Base-by-base conservation (phyloP, 2,888 invertebrate genomes). In the Poecilus cupreus region DNA sequence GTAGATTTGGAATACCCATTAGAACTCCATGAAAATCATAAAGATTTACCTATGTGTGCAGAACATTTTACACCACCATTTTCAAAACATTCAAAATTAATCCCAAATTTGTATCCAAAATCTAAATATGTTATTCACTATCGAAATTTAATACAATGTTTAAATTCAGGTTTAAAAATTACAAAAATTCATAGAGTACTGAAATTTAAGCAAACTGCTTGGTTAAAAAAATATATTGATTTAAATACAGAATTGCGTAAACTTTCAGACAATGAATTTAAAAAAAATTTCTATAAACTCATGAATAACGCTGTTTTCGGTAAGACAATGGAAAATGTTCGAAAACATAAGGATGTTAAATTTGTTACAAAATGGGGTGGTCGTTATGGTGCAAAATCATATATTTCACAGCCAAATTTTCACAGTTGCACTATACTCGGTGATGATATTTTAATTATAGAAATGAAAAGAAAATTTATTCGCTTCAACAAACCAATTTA, bases 241-340 rank as follows among this genome's bases (percentile, higher is more conserved):
- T 51, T 83, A 39, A 82, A 83, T 79, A 83, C 83, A 10, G 24
- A 80, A 57, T 32, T 72, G 16, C 37, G 82, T 3, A 43, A 68
- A 46, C 18, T 64, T 18, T 80, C 83, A n/a, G 37, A 78, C 49
- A 83, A 81, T 43, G 77, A 83, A 3, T 84, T 85, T 78, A 80
- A 85, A 24, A 76, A 37, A 68, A 68, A n/a, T n/a, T n/a, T 37
- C 37, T 37, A 84, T 80, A 89, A 89, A 84, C 80, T 87, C n/a
- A 85, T 87, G 85, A 87, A 87, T 79, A 88, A 89, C 82, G 82
- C 82, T 0, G 82, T 84, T 1, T 85, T 81, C 64, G 85, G 83
- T 3, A 88, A 88, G 84, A 86, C 86, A 10, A 88, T 88, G 86
- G 87, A 87, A 83, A 88, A 88, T 84, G 86, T 87, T n/a, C 81